Evolutionary conservation across 2,888 invertebrate species (phyloP), one percentile per base, ranked within the genome.

Genomic region (Petrolisthes cinctipes): DNA sequence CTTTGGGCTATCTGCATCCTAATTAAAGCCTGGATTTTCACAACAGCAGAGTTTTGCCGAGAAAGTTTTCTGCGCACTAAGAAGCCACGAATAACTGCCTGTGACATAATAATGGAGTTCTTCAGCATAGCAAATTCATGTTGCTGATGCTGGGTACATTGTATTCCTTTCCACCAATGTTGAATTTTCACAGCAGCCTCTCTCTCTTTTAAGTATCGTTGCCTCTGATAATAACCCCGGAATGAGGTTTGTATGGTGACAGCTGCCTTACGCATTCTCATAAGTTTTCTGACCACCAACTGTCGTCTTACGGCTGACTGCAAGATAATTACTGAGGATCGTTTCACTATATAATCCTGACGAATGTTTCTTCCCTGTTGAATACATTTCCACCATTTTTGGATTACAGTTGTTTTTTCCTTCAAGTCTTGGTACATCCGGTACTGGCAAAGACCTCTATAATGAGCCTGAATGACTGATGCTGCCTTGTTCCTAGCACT

Each of bases 311-410:
- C 79, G 5, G 9, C 23, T 20, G 83, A 54, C 79, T 82, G 83
- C n/a, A 86, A 7, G 81, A 88, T 91, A 66, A 86, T 80, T 20
- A 91, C 91, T 23, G 92, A 91, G 53, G 82, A 37, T 68, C 88
- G 90, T 66, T 89, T 85, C n/a, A 53, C 61, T 54, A 89, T 9
- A 84, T 89, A 91, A 20, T 89, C 73, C 17, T 53, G 75, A 11
- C 84, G 83, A 53, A 79, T 71, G 11, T 11, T 23, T n/a, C 82
- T 54, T n/a, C 87, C 68, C 11, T 57, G 9, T 14, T 84, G 80
- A 75, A 81, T 66, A 51, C 56, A 51, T 23, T 61, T 80, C 87
- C 87, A 87, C 87, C 87, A 87, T 17, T 54, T 78, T 68, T 87
- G 87, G 11, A 87, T 84, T 7, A 75, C 54, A 7, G 75, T 9